These are phyloP conservation scores for Amyelois transitella DNA, from an alignment of 1,140 invertebrate species.

Conservation along the genomic window DNA sequence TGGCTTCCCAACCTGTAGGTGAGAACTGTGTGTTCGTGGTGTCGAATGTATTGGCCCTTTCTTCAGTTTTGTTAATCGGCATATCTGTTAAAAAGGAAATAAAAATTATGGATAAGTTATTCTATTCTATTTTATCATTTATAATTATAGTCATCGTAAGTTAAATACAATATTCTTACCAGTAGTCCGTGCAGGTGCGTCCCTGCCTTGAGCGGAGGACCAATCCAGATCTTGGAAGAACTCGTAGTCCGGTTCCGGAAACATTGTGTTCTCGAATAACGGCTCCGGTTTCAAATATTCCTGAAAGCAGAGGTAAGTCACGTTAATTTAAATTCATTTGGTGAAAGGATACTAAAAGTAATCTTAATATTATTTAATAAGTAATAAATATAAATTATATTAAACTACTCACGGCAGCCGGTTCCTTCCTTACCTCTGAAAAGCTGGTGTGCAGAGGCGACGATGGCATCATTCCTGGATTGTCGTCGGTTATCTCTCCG, in stretches of 20 bases:
- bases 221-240: conserved; percentile 69
- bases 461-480: conserved; percentile 24
- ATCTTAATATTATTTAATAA: conserved; percentile 34
- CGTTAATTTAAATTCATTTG: conserved; percentile 26
- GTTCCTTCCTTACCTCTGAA: conserved; percentile 54
- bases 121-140: too few species aligned
- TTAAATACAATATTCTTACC: conserved; percentile 33
- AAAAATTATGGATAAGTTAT: neutral
- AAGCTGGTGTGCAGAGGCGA: conserved; percentile 44
- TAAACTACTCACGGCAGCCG: conserved; percentile 52
- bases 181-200: conserved; percentile 60
- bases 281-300: conserved; percentile 62
- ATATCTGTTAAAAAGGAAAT: conserved; percentile 34
- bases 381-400: conserved; percentile 23
- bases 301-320: conserved; percentile 45
- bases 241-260: conserved; percentile 61
- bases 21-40: conserved; percentile 61
- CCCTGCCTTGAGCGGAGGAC: conserved; percentile 54
- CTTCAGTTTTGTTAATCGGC: conserved; percentile 39
- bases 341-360: conserved; percentile 26
- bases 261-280: conserved; percentile 52
- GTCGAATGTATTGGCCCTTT: conserved; percentile 56
- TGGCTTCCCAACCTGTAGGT: conserved; percentile 60
- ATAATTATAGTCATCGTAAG: too few species aligned
- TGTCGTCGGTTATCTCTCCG: conserved; percentile 54